phyloP scores from a whole-genome alignment of 2,888 invertebrate species.

The Trichacis sp. region DNA sequence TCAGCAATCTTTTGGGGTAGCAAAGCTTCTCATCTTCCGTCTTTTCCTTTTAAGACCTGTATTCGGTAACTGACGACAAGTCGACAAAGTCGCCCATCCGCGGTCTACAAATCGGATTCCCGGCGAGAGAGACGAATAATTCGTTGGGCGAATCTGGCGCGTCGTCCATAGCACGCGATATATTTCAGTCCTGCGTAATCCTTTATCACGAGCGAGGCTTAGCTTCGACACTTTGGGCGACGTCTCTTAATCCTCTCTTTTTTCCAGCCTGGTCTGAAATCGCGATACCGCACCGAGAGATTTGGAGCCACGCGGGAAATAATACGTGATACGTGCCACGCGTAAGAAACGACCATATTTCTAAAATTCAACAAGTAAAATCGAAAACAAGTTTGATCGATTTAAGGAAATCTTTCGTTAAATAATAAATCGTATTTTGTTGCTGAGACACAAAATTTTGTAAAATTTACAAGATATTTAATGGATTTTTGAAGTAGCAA shows the following conservation, averaged over 20 bases:
- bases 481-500: no score
- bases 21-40: slow-evolving; percentile 1
- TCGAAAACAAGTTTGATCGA: slow-evolving; percentile 8
- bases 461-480: no score
- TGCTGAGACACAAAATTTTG: no score
- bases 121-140: slow-evolving; percentile 14
- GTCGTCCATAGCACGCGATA: slow-evolving; percentile 26
- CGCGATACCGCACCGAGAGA: neutral
- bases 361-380: no score
- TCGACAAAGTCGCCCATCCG: slow-evolving; percentile 10
- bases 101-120: slow-evolving; percentile 19
- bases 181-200: slow-evolving; percentile 63
- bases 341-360: slow-evolving; percentile 8
- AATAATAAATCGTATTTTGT: no score
- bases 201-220: slow-evolving; percentile 62
- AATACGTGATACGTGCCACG: slow-evolving; percentile 1
- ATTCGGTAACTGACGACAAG: slow-evolving; percentile 9
- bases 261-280: slow-evolving; percentile 27
- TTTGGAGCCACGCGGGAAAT: neutral
- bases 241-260: slow-evolving; percentile 54
- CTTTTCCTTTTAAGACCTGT: neutral
- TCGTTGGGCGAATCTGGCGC: slow-evolving; percentile 9
- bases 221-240: slow-evolving; percentile 59
- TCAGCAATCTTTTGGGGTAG: no score
- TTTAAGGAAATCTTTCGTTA: no score